phyloP scores from a whole-genome alignment of 2,888 invertebrate genomes.

The Melolontha melolontha region DNA sequence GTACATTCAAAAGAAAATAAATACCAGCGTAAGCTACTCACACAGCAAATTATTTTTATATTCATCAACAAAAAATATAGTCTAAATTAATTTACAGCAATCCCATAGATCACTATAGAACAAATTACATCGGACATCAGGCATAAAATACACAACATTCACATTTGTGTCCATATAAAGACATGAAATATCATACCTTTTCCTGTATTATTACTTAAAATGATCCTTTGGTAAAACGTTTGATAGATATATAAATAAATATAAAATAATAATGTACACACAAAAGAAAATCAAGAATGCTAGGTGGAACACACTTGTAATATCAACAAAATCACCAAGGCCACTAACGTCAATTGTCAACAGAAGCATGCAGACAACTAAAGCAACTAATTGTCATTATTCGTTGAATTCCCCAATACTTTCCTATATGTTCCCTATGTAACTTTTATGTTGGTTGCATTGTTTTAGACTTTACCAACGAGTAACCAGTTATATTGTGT shows the following conservation, averaged over 20 bases:
- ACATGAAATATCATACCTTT: conserved; percentile 23
- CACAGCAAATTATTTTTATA: conserved; percentile 22
- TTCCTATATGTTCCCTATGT: too few species aligned
- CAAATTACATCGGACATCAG: conserved; percentile 24
- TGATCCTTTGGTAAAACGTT: not conserved
- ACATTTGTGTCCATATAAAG: conserved; percentile 13
- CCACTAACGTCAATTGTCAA: conserved; percentile 46
- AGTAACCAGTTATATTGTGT: too few species aligned
- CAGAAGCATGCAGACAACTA: conserved; percentile 7
- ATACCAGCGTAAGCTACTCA: conserved; percentile 12
- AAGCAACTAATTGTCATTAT: not conserved
- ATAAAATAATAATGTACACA: conserved; percentile 37
- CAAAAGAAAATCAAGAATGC: conserved; percentile 42
- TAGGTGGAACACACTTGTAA: conserved; percentile 41
- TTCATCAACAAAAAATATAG: conserved; percentile 19
- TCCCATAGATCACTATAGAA: conserved; percentile 15
- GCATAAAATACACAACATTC: conserved; percentile 9
- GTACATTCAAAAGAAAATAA: conserved; percentile 40
- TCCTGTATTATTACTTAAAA: conserved; percentile 1
- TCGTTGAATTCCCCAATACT: too few species aligned
- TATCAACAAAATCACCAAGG: conserved; percentile 47
- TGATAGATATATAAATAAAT: conserved; percentile 27
- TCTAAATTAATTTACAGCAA: conserved; percentile 12
- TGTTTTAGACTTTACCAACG: too few species aligned
- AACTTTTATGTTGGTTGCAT: too few species aligned